phyloP scores from a whole-genome alignment of 1,140 invertebrate genomes.

The Antheraea pernyi region DNA sequence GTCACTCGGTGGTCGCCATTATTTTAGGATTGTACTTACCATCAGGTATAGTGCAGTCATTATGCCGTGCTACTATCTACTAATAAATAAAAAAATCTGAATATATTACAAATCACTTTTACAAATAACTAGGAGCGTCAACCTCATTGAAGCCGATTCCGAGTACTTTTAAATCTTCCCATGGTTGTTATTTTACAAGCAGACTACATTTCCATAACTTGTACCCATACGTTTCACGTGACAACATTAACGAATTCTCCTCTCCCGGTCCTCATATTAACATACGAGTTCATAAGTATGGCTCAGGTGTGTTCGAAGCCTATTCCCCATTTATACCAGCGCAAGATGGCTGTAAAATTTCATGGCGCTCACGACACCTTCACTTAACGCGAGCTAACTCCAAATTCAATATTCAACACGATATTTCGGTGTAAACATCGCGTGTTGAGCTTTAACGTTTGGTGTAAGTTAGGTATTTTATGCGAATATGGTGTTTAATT shows the following conservation, averaged over 20 bases:
- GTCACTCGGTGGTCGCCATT: too few species aligned
- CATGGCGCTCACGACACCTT: conserved; percentile 35
- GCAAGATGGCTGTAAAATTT: conserved; percentile 14
- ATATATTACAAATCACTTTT: too few species aligned
- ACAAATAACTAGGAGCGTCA: too few species aligned
- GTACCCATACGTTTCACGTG: too few species aligned
- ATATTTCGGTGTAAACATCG: conserved; percentile 64
- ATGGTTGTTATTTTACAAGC: not conserved
- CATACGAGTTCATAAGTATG: not conserved
- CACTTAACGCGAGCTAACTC: conserved; percentile 52
- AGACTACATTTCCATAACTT: not conserved
- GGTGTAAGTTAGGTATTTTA: conserved; percentile 33
- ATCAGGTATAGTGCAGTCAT: too few species aligned
- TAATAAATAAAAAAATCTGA: too few species aligned
- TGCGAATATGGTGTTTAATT: not conserved
- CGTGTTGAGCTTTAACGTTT: conserved; percentile 41
- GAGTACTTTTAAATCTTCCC: too few species aligned
- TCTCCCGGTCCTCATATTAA: not conserved
- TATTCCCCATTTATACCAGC: not conserved
- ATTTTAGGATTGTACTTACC: too few species aligned
- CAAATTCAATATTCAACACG: conserved; percentile 70
- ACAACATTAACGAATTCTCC: too few species aligned
- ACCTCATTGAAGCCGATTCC: too few species aligned
- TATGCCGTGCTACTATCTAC: too few species aligned
- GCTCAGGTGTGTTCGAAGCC: not conserved